Percentiles rank a stretch among this genome's conserved stretches.
These are phyloP conservation scores for Rana temporaria DNA, from an alignment of 2,113 vertebrate genomes.

Conservation along the genomic window DNA sequence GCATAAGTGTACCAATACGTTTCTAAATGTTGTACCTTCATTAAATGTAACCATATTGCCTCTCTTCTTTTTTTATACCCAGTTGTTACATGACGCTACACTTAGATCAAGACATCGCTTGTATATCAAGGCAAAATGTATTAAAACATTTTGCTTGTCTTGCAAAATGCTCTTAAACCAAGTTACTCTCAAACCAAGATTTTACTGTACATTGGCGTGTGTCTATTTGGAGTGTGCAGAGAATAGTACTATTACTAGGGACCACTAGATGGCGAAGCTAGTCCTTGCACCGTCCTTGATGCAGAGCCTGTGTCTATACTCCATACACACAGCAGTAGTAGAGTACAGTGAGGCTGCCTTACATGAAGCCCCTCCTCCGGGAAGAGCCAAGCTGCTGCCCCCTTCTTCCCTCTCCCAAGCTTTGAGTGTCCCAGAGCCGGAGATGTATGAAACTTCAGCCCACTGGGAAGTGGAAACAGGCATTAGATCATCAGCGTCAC, in stretches of 20 bases:
- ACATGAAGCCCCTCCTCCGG: constrained; percentile 13
- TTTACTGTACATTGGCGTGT: too few species aligned
- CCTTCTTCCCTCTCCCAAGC: constrained; percentile 18
- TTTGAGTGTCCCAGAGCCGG: constrained; percentile 18
- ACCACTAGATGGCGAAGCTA: constrained; percentile 29
- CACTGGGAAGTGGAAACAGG: constrained; percentile 32
- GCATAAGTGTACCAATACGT: too few species aligned
- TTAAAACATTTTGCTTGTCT: too few species aligned
- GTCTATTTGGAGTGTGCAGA: too few species aligned
- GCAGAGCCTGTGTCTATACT: background rate
- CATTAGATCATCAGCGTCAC: constrained; percentile 6
- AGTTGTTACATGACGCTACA: too few species aligned
- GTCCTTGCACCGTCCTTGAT: background rate
- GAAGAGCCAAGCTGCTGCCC: constrained; percentile 1
- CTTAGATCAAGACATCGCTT: too few species aligned
- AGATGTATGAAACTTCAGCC: constrained; percentile 45
- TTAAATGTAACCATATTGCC: too few species aligned
- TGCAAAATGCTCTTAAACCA: too few species aligned
- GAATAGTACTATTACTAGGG: background rate
- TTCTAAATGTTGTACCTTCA: too few species aligned
- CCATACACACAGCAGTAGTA: background rate
- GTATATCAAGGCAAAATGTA: too few species aligned
- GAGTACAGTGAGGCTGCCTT: background rate
- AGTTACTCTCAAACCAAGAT: too few species aligned
- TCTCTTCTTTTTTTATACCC: too few species aligned